A percentile compares a stretch with the other conserved stretches of the same genome.
Evolutionary conservation across 2,113 vertebrate species (phyloP).

Genomic region (Chaenocephalus aceratus): DNA sequence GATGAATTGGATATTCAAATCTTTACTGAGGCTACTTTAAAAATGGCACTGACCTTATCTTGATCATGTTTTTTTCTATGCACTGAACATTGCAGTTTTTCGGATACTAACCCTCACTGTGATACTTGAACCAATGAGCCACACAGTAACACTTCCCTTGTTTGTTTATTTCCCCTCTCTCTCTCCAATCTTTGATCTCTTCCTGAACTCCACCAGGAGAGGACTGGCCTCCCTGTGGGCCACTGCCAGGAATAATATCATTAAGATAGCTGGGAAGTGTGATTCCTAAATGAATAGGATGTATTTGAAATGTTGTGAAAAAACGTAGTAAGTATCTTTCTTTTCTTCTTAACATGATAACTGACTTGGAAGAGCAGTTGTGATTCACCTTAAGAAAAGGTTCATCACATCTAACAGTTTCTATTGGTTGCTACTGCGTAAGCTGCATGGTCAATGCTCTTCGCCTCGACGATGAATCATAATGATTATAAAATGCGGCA

Average conservation of each 20-base stretch:
- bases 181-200: conserved; percentile 15
- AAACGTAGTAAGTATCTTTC: background rate
- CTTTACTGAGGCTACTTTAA: background rate
- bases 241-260: background rate
- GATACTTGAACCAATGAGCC: background rate
- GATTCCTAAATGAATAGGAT: background rate
- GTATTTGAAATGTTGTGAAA: background rate
- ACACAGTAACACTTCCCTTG: background rate
- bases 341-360: background rate
- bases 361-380: background rate
- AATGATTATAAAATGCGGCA: conserved; percentile 8
- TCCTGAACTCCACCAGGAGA: conserved; percentile 10
- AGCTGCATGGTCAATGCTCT: background rate
- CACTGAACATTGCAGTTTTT: background rate
- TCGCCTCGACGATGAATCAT: background rate
- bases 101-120: background rate
- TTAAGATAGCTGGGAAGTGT: background rate
- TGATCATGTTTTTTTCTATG: background rate
- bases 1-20: background rate
- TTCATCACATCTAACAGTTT: background rate
- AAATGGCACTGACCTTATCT: background rate
- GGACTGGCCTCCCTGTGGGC: background rate
- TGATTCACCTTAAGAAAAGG: background rate
- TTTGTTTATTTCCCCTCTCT: background rate
- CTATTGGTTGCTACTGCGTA: background rate